phyloP scores from a whole-genome alignment of 2,888 invertebrate genomes.

The Mythimna impura region DNA sequence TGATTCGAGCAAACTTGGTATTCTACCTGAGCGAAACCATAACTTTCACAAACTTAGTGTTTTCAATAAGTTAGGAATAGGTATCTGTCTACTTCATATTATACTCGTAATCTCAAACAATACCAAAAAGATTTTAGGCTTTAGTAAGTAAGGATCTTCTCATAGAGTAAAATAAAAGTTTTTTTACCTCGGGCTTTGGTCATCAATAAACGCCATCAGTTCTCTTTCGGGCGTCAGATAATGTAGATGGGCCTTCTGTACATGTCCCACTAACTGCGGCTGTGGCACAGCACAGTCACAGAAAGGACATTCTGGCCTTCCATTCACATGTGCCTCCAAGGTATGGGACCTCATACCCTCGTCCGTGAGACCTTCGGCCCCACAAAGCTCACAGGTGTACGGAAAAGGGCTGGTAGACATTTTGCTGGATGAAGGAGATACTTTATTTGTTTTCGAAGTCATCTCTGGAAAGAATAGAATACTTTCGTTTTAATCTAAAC shows the following conservation, averaged over 20 bases:
- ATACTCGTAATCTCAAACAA: neutral
- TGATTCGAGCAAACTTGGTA: constrained; percentile 6
- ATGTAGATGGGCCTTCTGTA: constrained; percentile 96
- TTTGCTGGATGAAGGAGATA: constrained; percentile 60
- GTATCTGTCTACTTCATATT: neutral
- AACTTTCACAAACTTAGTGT: constrained; percentile 14
- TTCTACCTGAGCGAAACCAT: constrained; percentile 6
- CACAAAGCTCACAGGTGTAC: constrained; percentile 95
- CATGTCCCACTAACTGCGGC: constrained; percentile 94
- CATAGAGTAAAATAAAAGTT: neutral
- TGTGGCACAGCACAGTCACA: constrained; percentile 94
- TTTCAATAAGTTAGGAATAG: constrained; percentile 7
- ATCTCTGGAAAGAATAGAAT: constrained; percentile 36
- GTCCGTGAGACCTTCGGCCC: constrained; percentile 94
- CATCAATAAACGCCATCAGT: constrained; percentile 94
- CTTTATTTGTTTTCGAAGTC: constrained; percentile 55
- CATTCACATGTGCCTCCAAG: constrained; percentile 94
- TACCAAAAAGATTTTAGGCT: neutral
- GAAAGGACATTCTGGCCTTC: constrained; percentile 95
- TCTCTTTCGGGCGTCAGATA: constrained; percentile 95
- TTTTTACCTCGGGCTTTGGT: constrained; percentile 90
- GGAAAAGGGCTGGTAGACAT: constrained; percentile 88
- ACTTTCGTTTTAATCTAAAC: no score
- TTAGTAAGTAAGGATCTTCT: neutral
- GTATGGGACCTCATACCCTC: constrained; percentile 95